These are phyloP conservation scores for Dipodomys ordii DNA, from an alignment of 2,113 vertebrate genomes.

Conservation along the genomic window DNA sequence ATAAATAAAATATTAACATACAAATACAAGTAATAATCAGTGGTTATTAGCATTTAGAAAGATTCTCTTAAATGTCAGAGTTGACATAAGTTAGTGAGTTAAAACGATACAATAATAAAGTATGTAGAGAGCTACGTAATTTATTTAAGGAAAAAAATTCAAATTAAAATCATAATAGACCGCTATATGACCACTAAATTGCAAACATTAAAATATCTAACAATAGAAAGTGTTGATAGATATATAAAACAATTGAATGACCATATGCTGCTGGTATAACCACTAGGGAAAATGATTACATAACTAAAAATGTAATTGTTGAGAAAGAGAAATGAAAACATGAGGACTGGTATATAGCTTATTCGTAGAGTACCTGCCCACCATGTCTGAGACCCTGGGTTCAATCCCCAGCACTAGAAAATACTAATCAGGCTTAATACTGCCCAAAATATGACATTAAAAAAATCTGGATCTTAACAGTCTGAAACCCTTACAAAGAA, in stretches of 20 bases:
- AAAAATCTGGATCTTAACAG: constrained; percentile 3
- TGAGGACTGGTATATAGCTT: neutral
- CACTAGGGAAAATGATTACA: neutral
- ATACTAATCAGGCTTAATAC: neutral
- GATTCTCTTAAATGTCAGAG: constrained; percentile 27
- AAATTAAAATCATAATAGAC: constrained; percentile 32
- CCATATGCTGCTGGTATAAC: neutral
- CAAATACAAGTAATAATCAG: neutral
- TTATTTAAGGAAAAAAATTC: constrained; percentile 29
- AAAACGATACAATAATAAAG: neutral
- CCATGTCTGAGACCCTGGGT: too few species aligned
- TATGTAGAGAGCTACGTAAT: constrained; percentile 4
- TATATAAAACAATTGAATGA: neutral
- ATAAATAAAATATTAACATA: constrained; percentile 3
- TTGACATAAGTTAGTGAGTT: neutral
- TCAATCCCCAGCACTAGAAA: neutral
- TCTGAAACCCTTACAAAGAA: constrained; percentile 21
- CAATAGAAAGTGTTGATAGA: constrained; percentile 16
- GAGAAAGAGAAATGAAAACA: constrained; percentile 24
- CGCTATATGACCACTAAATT: neutral
- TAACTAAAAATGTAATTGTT: neutral
- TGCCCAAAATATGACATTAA: neutral
- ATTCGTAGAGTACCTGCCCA: neutral
- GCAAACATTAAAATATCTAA: constrained; percentile 9
- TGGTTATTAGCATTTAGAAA: constrained; percentile 46